Evolutionary conservation across 2,797 vertebrate species (phyloP).

Genomic region (Hemitrygon akajei): DNA sequence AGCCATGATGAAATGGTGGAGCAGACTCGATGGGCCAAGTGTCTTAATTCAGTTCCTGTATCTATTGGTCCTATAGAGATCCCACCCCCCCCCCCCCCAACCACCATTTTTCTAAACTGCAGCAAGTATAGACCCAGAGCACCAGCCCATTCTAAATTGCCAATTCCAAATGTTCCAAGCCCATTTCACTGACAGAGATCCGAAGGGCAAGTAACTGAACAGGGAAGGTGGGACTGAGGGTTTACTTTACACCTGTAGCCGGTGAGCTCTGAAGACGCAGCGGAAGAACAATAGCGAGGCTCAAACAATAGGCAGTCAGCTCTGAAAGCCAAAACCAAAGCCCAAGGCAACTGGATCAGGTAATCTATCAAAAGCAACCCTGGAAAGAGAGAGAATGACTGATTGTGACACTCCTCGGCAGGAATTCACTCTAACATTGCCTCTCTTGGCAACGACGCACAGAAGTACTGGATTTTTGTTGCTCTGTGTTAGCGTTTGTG

Average conservation of each 20-base stretch:
- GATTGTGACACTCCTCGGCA: background rate
- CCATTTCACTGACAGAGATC: background rate
- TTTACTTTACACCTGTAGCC: background rate
- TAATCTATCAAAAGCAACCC: background rate
- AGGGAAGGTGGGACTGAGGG: background rate
- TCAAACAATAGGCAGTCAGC: background rate
- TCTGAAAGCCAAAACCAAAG: background rate
- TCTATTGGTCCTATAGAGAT: too few relatives aligned
- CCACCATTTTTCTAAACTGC: too few relatives aligned
- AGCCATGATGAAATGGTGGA: too few relatives aligned
- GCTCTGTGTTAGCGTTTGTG: background rate
- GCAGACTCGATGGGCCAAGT: too few relatives aligned
- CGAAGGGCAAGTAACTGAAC: background rate
- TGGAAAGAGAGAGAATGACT: conserved; percentile 13
- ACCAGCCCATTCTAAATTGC: background rate
- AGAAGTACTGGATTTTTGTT: background rate
- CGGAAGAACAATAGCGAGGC: background rate
- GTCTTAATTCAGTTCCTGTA: too few relatives aligned
- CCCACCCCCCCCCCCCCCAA: too few relatives aligned
- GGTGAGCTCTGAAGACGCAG: background rate
- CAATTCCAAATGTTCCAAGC: background rate
- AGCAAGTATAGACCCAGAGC: too few relatives aligned
- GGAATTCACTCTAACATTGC: background rate
- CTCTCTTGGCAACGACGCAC: background rate
- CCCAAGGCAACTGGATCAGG: conserved; percentile 5